Base-by-base conservation (phyloP, 2,113 vertebrate species). In the Brevimyrus niger region DNA sequence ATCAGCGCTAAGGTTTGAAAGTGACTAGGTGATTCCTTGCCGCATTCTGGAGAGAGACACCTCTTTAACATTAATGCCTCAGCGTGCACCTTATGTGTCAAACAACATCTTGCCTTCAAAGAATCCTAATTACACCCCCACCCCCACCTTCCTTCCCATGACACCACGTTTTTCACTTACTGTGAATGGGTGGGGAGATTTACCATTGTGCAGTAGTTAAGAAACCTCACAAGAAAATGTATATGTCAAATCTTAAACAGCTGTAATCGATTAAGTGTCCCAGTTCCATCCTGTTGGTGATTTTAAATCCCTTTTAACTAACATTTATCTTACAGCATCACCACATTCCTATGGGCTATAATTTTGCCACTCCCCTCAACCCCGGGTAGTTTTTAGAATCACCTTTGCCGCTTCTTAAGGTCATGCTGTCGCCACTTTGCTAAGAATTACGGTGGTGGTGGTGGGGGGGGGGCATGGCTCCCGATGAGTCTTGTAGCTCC, bases 331-430 rank as follows among this genome's bases (percentile, higher is more conserved):
- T 38, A 58, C 27, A 35, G 15, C n/a, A 87, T 53, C 48, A 19
- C 86, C 44, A 2, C 11, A 11, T 76, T 31, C 87, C 65, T 47
- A 2, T 8, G 46, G 65, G 87, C 87, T 27, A 31, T 76, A 80
- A 50, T 11, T 88, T 50, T 50, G 73, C 19, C n/a, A 38, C 2
- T 76, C 3, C 65, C 31, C 35, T 31, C n/a, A 82, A 35, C 47
- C 88, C 65, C 1, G 15, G 38, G 27, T 53, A 69, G 31, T 80
- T 80, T 42, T 88, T 51, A 50, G 48, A 88, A 50, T 51, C 61
- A 88, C 61, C 87, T 88, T n/a, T 50, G 47, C 23, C 3, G n/a
- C 47, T 53, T 51, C 15, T 5, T 53, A 88, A 88, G 88, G 88
- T 88, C 88, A 42, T 2, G 46, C 50, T 3, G 88, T n/a, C 88